Percentiles rank a stretch among this genome's conserved stretches.
Conservation (phyloP, 2,113 vertebrate species). For the Grammomys surdaster region DNA sequence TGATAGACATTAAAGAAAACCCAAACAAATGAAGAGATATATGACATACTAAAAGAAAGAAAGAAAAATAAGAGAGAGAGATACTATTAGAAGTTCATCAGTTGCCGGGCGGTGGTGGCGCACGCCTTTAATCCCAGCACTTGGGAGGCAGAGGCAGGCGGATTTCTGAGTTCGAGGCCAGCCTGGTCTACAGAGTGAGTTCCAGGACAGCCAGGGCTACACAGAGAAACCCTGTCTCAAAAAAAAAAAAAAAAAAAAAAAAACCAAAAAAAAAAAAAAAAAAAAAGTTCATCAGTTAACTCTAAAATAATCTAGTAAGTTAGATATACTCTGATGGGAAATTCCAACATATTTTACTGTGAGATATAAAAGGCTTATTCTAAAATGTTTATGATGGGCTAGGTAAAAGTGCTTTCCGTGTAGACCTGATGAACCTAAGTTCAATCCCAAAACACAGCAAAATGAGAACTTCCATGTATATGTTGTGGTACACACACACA, state of each 20-base stretch:
- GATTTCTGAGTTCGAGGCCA: no score
- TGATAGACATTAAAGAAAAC: conserved; percentile 11
- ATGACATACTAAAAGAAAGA: neutral
- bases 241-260: no score
- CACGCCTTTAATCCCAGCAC: no score
- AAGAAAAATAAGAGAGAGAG: neutral
- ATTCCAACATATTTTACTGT: neutral
- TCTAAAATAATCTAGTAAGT: neutral
- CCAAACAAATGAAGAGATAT: neutral
- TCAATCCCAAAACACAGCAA: neutral
- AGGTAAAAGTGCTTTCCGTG: neutral
- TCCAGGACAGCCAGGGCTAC: no score
- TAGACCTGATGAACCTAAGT: neutral
- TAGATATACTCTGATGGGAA: neutral
- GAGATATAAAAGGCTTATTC: neutral
- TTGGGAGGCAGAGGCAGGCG: no score
- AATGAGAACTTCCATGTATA: neutral
- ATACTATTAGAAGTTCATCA: neutral
- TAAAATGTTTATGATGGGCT: neutral
- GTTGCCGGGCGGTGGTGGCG: no score
- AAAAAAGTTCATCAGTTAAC: neutral
- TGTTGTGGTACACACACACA: no score
- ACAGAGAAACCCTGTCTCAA: no score
- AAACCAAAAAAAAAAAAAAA: no score
- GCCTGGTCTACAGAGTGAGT: no score